These are phyloP conservation scores for Sphyrna mokarran DNA, from an alignment of 2,113 vertebrate species.

Conservation along the genomic window DNA sequence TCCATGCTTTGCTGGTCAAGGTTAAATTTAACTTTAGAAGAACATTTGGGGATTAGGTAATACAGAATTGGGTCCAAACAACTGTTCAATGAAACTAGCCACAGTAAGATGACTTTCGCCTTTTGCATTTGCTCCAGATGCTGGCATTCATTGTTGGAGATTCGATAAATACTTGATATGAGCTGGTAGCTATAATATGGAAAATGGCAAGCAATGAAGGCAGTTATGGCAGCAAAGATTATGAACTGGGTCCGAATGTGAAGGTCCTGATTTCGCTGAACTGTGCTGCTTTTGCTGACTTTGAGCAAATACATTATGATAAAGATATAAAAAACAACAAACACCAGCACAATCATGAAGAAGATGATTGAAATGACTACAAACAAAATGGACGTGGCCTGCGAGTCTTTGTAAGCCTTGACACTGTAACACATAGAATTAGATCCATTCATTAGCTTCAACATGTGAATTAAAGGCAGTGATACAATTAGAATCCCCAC, in stretches of 20 bases:
- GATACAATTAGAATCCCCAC: background rate
- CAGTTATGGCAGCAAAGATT: background rate
- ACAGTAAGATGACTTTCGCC: background rate
- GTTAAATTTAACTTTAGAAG: background rate
- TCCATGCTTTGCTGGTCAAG: background rate
- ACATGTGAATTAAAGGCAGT: background rate
- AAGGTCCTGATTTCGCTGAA: background rate
- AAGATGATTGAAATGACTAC: background rate
- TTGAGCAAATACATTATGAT: background rate
- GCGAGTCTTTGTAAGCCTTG: background rate
- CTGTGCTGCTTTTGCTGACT: background rate
- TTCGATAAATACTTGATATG: background rate
- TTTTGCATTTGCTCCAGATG: background rate
- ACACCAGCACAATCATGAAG: background rate
- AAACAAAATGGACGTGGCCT: background rate
- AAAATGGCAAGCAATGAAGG: background rate
- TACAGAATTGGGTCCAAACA: conserved; percentile 6
- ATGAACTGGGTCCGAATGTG: background rate
- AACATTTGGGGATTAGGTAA: background rate
- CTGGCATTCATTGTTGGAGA: background rate
- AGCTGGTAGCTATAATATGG: conserved; percentile 1
- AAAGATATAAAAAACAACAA: background rate
- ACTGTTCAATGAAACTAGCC: conserved; percentile 9
- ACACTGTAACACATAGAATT: background rate
- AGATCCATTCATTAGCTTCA: background rate